A percentile compares a stretch with the other conserved stretches of the same genome.
phyloP scores from a whole-genome alignment of 2,888 invertebrate genomes.

The Eupithecia insigniata region DNA sequence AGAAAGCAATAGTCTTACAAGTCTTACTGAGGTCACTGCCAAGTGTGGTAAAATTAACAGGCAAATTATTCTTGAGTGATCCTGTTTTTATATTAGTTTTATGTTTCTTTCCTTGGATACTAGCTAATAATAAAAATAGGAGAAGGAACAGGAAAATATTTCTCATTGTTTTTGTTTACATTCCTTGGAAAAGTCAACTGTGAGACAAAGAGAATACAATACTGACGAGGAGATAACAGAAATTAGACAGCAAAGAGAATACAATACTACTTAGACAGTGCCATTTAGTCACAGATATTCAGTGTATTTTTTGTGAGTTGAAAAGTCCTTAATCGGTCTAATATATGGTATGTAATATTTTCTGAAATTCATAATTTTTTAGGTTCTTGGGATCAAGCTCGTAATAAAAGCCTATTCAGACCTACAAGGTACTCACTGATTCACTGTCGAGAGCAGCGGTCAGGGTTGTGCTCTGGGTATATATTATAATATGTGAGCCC shows the following conservation, averaged over 20 bases:
- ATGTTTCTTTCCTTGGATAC: background rate
- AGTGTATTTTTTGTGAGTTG: background rate
- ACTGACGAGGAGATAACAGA: too few relatives aligned
- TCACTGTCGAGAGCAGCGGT: too few relatives aligned
- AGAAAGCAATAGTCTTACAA: background rate
- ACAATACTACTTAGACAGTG: too few relatives aligned
- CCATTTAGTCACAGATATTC: too few relatives aligned
- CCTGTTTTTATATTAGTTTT: background rate
- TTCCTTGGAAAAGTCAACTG: background rate
- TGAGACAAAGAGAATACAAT: background rate
- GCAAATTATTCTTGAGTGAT: background rate
- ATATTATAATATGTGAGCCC: too few relatives aligned
- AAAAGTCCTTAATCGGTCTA: background rate
- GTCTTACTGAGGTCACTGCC: background rate
- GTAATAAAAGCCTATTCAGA: too few relatives aligned
- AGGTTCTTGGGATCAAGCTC: too few relatives aligned
- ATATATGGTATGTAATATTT: background rate
- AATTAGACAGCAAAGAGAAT: background rate
- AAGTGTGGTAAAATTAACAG: background rate
- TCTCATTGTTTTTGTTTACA: slow-evolving; percentile 3
- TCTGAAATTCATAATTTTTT: background rate
- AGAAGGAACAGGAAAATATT: background rate
- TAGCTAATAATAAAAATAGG: background rate
- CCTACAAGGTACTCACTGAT: too few relatives aligned
- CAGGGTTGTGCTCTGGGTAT: too few relatives aligned